Percentiles rank a stretch among this genome's conserved stretches.
phyloP scores from a whole-genome alignment of 1,140 invertebrate species.

The Chlorops oryzae region DNA sequence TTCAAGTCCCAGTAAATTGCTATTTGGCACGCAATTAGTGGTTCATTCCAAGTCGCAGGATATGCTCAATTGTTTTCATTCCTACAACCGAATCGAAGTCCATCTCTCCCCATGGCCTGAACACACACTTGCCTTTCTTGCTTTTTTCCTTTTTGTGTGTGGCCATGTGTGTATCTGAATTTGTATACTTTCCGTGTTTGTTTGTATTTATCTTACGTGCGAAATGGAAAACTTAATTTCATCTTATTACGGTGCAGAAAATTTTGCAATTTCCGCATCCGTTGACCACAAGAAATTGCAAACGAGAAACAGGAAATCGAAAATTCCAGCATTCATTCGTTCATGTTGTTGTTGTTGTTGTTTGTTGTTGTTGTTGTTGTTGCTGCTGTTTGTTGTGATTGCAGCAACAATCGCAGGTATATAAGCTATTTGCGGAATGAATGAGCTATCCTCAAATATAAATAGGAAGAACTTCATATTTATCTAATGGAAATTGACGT shows the following conservation, averaged over 20 bases:
- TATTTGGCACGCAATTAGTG: slow-evolving; percentile 47
- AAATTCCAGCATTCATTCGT: neutral
- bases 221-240: slow-evolving; percentile 44
- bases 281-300: too few relatives aligned
- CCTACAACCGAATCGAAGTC: neutral
- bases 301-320: too few relatives aligned
- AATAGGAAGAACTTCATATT: too few relatives aligned
- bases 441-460: too few relatives aligned
- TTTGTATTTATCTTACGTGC: slow-evolving; percentile 20
- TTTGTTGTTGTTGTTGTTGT: neutral
- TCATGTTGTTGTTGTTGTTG: slow-evolving; percentile 5
- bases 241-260: slow-evolving; percentile 44
- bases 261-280: slow-evolving; percentile 44
- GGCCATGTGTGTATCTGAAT: slow-evolving; percentile 4
- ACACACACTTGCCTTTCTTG: slow-evolving; percentile 18
- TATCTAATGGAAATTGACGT: too few relatives aligned
- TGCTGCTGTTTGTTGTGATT: neutral
- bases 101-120: neutral
- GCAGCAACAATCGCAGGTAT: too few relatives aligned
- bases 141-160: slow-evolving; percentile 8
- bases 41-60: slow-evolving; percentile 38
- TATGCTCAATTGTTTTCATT: neutral
- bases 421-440: too few relatives aligned
- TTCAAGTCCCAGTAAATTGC: slow-evolving; percentile 45
- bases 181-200: slow-evolving; percentile 13